Evolutionary conservation across 2,113 vertebrate species (phyloP), one percentile per base, ranked within the genome.

Genomic region (Orthonyx spaldingii): DNA sequence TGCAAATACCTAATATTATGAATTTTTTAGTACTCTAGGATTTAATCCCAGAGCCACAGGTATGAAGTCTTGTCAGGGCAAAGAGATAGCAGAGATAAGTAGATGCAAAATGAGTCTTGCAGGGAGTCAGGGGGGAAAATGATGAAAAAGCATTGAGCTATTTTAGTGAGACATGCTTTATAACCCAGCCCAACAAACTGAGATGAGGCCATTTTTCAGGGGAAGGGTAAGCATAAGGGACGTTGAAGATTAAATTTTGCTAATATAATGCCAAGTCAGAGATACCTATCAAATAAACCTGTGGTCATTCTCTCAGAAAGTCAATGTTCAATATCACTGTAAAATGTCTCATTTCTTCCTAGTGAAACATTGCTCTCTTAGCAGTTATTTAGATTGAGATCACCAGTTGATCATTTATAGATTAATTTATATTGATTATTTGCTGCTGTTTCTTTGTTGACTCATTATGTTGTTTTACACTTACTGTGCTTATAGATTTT

Each of bases 241-340:
- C 65, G 75, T 33, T 71, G 66, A 81, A 72, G 91, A 90, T 96
- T 77, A 77, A 87, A 91, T 95, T 95, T 95, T 70, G 78, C 63
- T 81, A 93, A 88, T 84, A 50, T 78, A 56, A 93, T 91, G 71
- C 72, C 42, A 84, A 84, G 74, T 68, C 63, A 92, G 57, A 96
- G 84, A 49, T 41, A 87, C 69, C 87, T 79, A 35, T 91, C 74
- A 66, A 90, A 97, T 82, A 93, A 82, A 63, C 66, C 88, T 74
- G 74, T 87, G 79, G 92, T 84, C 85, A 65, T 93, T 93, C 30
- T 71, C 86, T 78, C 57, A 32, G 35, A 75, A 93, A 95, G 79
- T 91, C 85, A 64, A 9, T 94, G 84, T 53, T 94, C 92, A 80
- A 10, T 87, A 83, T 82, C 70, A 64, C 28, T n/a, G 27, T 69